phyloP scores from a whole-genome alignment of 2,888 invertebrate species.

The Pseudoips prasinana region DNA sequence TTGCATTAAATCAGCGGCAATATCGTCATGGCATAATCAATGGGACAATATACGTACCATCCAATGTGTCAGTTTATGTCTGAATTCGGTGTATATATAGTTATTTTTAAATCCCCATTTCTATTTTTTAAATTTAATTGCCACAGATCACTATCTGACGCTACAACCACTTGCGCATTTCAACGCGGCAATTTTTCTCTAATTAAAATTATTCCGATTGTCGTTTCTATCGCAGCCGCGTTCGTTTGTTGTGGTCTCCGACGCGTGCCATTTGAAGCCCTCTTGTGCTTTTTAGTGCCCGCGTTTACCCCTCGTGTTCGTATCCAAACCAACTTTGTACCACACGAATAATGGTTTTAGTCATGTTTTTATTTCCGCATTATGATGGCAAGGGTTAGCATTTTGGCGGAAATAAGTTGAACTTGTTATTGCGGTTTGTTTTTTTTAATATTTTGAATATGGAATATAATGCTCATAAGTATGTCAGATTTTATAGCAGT shows the following conservation, averaged over 20 bases:
- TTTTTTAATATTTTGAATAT: slow-evolving; percentile 5
- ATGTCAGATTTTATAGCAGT: too few relatives aligned
- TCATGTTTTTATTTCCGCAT: slow-evolving; percentile 48
- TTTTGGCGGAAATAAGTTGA: slow-evolving; percentile 30
- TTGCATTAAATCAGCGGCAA: too few relatives aligned
- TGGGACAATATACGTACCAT: too few relatives aligned
- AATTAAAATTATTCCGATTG: slow-evolving; percentile 81
- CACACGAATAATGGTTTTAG: slow-evolving; percentile 53
- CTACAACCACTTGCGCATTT: slow-evolving; percentile 60
- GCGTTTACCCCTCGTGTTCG: slow-evolving; percentile 68
- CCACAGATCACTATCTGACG: slow-evolving; percentile 28
- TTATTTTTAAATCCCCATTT: not conserved
- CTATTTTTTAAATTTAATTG: not conserved
- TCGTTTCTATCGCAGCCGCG: slow-evolving; percentile 59
- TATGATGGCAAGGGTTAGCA: slow-evolving; percentile 42
- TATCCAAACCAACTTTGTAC: slow-evolving; percentile 47
- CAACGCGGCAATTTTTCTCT: slow-evolving; percentile 76
- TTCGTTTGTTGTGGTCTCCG: slow-evolving; percentile 75
- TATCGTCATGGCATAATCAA: too few relatives aligned
- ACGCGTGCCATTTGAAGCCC: slow-evolving; percentile 73
- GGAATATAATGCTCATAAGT: too few relatives aligned
- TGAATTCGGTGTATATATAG: too few relatives aligned
- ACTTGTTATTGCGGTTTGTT: slow-evolving; percentile 7
- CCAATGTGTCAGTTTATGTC: too few relatives aligned
- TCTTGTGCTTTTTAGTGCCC: slow-evolving; percentile 78